Evolutionary conservation across 2,888 invertebrate species (phyloP).

Genomic region (Rhagium mordax): DNA sequence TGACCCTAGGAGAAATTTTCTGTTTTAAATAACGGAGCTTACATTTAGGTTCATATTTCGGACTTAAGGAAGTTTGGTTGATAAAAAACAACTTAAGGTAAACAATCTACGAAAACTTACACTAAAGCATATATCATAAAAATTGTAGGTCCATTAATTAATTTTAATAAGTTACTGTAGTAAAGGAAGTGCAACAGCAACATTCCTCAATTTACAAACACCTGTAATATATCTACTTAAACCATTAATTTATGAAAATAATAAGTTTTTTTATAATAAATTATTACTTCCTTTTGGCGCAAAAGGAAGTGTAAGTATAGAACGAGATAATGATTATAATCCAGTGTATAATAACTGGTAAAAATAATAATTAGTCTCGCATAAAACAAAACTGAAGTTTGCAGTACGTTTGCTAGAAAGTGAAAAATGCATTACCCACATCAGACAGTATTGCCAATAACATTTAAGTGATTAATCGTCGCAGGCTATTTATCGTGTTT

Average conservation of each 20-base stretch:
- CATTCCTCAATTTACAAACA: not conserved
- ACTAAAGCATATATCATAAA: not conserved
- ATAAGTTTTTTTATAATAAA: not conserved
- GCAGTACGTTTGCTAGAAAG: constrained; percentile 6
- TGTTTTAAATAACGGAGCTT: too few species aligned
- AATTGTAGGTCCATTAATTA: not conserved
- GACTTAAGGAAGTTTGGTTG: too few species aligned
- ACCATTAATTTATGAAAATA: not conserved
- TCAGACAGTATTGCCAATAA: not conserved
- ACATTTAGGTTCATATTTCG: too few species aligned
- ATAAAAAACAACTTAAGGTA: too few species aligned
- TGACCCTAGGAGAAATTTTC: too few species aligned
- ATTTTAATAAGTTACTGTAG: not conserved
- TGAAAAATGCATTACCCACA: constrained; percentile 9
- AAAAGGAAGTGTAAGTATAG: not conserved
- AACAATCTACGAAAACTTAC: too few species aligned
- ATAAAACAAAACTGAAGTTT: not conserved
- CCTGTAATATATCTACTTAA: not conserved
- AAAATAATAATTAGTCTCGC: not conserved
- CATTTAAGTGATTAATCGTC: constrained; percentile 1
- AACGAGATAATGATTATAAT: not conserved
- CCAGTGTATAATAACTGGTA: not conserved
- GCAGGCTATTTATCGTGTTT: not conserved
- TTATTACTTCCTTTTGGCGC: not conserved
- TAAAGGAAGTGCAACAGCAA: not conserved